Percentiles rank a stretch among this genome's conserved stretches.
These are phyloP conservation scores for Bryconaethiops microstoma DNA, from an alignment of 2,797 vertebrate species.

Conservation along the genomic window DNA sequence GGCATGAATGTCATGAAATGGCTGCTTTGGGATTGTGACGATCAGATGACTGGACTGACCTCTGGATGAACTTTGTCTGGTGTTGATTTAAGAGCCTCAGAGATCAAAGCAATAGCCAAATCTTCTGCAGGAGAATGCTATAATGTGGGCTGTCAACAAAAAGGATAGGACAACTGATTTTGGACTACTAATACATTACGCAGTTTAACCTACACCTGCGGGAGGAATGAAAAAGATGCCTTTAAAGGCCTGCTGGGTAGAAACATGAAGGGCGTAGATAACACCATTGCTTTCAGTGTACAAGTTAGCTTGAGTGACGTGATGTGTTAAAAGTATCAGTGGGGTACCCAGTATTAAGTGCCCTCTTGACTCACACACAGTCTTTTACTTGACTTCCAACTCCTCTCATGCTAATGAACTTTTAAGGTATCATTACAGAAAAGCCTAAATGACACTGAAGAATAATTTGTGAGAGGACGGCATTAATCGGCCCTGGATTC, in stretches of 20 bases:
- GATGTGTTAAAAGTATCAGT: slow-evolving; percentile 29
- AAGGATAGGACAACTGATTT: slow-evolving; percentile 54
- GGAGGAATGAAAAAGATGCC: not conserved
- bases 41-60: slow-evolving; percentile 81
- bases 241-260: not conserved
- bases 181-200: slow-evolving; percentile 35
- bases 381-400: slow-evolving; percentile 73
- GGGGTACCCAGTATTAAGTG: slow-evolving; percentile 33
- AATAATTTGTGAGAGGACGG: slow-evolving; percentile 66
- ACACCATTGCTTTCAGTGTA: not conserved
- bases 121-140: slow-evolving; percentile 68
- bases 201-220: not conserved
- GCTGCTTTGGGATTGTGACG: slow-evolving; percentile 75
- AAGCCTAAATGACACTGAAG: slow-evolving; percentile 68
- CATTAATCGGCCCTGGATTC: slow-evolving; percentile 72
- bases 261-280: not conserved
- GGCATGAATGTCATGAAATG: slow-evolving; percentile 71
- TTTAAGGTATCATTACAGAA: slow-evolving; percentile 69
- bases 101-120: slow-evolving; percentile 75
- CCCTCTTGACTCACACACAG: slow-evolving; percentile 39
- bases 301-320: not conserved
- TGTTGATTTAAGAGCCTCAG: slow-evolving; percentile 79
- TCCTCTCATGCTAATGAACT: slow-evolving; percentile 66
- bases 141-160: slow-evolving; percentile 66
- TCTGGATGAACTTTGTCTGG: slow-evolving; percentile 80